A percentile compares a stretch with the other conserved stretches of the same genome.
Evolutionary conservation across 2,797 vertebrate species (phyloP).

Genomic region (Gephyroberyx darwinii): DNA sequence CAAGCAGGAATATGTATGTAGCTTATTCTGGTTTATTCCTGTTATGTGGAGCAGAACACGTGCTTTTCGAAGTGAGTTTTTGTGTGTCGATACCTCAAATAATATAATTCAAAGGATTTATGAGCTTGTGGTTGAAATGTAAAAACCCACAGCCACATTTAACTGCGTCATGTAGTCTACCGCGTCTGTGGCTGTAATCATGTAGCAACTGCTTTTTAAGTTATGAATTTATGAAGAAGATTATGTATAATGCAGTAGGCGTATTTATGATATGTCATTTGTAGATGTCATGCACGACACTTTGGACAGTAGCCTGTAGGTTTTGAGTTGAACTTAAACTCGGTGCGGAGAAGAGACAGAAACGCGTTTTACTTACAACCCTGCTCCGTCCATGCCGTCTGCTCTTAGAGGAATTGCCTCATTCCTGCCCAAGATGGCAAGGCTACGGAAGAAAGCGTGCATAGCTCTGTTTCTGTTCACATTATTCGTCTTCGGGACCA

Average conservation of each 20-base stretch:
- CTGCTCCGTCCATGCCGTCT: constrained; percentile 9
- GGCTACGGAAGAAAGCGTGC: constrained; percentile 87
- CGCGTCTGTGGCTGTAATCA: constrained; percentile 42
- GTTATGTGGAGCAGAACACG: neutral
- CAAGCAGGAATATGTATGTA: too few relatives aligned
- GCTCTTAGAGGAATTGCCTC: constrained; percentile 11
- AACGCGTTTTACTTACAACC: constrained; percentile 25
- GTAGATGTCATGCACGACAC: constrained; percentile 18
- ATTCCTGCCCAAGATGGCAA: constrained; percentile 77
- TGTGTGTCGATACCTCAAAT: too few relatives aligned
- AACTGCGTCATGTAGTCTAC: constrained; percentile 41
- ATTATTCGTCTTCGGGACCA: constrained; percentile 88
- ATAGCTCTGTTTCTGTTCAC: constrained; percentile 88
- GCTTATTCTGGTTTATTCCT: neutral
- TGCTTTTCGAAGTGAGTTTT: neutral
- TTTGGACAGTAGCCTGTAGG: constrained; percentile 19
- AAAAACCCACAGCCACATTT: constrained; percentile 6
- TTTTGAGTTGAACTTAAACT: constrained; percentile 23
- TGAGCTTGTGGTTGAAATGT: constrained; percentile 54
- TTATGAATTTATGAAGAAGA: neutral
- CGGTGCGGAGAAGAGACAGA: neutral
- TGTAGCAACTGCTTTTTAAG: constrained; percentile 49
- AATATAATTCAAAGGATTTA: constrained; percentile 17
- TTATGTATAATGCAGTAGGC: neutral
- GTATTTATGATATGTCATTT: neutral